These are phyloP conservation scores for Pterophyllum scalare DNA, from an alignment of 2,113 vertebrate species.

Conservation along the genomic window DNA sequence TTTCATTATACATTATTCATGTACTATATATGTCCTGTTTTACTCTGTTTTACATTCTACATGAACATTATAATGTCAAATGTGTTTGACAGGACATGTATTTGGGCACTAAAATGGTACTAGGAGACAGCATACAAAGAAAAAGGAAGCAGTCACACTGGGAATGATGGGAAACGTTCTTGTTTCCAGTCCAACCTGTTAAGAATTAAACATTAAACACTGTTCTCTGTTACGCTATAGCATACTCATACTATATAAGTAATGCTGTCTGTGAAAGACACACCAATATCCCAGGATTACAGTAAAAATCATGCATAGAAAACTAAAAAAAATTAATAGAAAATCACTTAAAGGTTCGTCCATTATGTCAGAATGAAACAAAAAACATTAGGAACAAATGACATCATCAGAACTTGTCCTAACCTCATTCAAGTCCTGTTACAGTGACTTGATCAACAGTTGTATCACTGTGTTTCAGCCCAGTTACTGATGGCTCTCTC, in stretches of 20 bases:
- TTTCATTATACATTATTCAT: too few species aligned
- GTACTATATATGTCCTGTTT: too few species aligned
- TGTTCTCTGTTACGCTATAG: neutral
- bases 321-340: neutral
- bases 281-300: neutral
- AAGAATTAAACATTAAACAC: neutral
- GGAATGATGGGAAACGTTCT: neutral
- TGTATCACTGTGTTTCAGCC: conserved; percentile 65
- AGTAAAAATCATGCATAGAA: neutral
- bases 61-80: neutral
- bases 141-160: neutral
- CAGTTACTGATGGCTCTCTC: conserved; percentile 75
- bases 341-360: neutral
- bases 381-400: conserved; percentile 45
- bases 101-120: neutral
- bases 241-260: neutral
- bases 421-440: conserved; percentile 56
- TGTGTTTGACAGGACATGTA: neutral
- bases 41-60: too few species aligned
- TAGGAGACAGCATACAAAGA: neutral
- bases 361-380: conserved; percentile 13
- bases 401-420: conserved; percentile 61
- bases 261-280: neutral
- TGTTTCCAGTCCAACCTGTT: neutral
- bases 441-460: conserved; percentile 78